Base-by-base conservation (phyloP, 2,888 invertebrate genomes). In the Drosophila tanythrix region DNA sequence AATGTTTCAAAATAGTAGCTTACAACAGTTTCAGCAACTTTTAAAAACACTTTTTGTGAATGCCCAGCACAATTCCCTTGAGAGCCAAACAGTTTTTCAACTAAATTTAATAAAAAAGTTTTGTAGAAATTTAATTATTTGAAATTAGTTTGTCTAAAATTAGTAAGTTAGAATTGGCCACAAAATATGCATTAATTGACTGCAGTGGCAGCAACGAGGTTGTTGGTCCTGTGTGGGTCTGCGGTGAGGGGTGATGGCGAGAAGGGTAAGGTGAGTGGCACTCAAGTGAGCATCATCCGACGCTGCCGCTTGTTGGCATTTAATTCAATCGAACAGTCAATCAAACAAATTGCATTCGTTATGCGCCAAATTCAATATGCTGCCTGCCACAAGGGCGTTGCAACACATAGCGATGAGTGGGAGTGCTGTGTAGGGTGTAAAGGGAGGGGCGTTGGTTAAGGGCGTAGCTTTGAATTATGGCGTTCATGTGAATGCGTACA, bases 271-370 rank as follows among this genome's bases (percentile, higher is more conserved):
- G 35, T 50, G 11, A 67, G 31, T 35, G 36, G 56, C 59, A 62
- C 55, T 35, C 52, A 76, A 59, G 56, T 60, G 63, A 43, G 36
- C 70, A 70, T 71, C 68, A 68, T 59, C 36, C 60, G 67, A 50
- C 68, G 75, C 58, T 43, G 63, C 55, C 38, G 38, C 38, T 80
- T 65, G 80, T 58, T 88, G 76, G 82, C 87, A 75, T 89, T 80
- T 57, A 62, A 80, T 80, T 80, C 88, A 89, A 89, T 85, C 85
- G 82, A 85, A 82, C 88, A 85, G 88, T 87, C 89, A 89, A 85
- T 85, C 85, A 85, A 87, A 77, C 75, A 87, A 85, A 85, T 85
- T 89, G 89, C 88, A 89, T 87, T 89, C 89, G 85, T 79, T 89
- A 84, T 89, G 88, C 84, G 71, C 61, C 50, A 65, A 82, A 89